Percentiles rank a stretch among this genome's conserved stretches.
Evolutionary conservation across 2,797 vertebrate species (phyloP).

Genomic region (Tamandua tetradactyla): DNA sequence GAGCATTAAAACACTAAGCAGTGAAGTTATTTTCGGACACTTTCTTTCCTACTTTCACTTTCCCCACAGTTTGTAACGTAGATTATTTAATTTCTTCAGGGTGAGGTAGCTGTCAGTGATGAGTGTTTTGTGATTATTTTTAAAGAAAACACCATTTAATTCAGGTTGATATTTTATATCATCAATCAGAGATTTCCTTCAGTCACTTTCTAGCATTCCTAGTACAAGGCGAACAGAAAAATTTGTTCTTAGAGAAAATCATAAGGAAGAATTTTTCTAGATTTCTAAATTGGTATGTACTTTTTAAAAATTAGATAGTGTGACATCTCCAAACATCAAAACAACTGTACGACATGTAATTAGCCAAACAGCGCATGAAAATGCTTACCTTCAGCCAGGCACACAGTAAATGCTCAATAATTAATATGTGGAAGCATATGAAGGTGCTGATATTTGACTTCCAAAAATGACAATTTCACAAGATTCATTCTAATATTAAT

Average conservation of each 20-base stretch:
- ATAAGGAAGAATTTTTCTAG: neutral
- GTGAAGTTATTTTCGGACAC: conserved; percentile 5
- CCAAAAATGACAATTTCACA: neutral
- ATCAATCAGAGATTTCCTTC: neutral
- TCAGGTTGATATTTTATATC: neutral
- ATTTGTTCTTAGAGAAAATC: neutral
- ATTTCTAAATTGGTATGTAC: neutral
- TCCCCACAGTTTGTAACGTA: neutral
- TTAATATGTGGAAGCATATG: neutral
- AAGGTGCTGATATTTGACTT: neutral
- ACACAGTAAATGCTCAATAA: neutral
- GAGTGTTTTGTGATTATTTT: neutral
- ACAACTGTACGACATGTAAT: neutral
- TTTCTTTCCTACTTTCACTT: conserved; percentile 45
- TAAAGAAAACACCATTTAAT: neutral
- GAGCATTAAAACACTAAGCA: conserved; percentile 11
- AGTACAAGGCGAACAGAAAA: neutral
- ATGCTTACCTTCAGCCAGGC: neutral
- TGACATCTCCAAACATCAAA: neutral
- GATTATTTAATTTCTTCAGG: neutral
- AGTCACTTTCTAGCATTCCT: neutral
- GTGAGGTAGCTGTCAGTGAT: neutral
- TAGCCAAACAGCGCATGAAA: neutral
- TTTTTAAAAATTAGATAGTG: neutral
- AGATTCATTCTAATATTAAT: conserved; percentile 11